Base-by-base conservation (phyloP, 1,140 invertebrate species). In the Orchesella cincta region DNA sequence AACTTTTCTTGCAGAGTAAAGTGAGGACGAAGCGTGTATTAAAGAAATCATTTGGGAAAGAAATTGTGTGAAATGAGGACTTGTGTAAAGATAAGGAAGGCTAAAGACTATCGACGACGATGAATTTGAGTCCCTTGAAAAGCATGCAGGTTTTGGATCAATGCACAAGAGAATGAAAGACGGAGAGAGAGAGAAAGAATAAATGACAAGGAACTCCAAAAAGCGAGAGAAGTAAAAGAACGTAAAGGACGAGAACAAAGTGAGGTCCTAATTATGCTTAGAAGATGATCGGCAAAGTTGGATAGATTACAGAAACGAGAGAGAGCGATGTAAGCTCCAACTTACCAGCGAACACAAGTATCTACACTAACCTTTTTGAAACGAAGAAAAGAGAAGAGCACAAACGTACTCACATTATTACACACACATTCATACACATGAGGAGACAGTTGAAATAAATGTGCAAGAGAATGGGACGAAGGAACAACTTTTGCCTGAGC, bases 401-500 rank as follows among this genome's bases (percentile, higher is more conserved):
- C 8, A 67, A 67, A 67, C 29, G 28, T 33, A 67, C 39, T 12
- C 39, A 20, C 39, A 46, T 46, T 46, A 46, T 46, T 20, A 46
- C 8, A 46, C 62, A 67, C 62, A 31, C 62, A 67, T 67, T 67
- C 31, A 67, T 33, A 67, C 31, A 67, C 62, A 67, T 8, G 62
- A 67, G 62, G 31, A 67, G 62, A 67, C 62, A 67, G 62, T 67
- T 67, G 62, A 33, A 67, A 67, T 33, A 67, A 67, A 67, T 67
- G 62, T 67, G 62, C 62, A 33, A 67, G 62, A 31, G 31, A 67
- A 67, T 67, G 62, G 31, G 31, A 67, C 62, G 8, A 67, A 73
- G 71, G 23, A 71, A 31, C 71, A 73, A 73, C 71, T 79, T 76
- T 79, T 79, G 52, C 78, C 74, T 79, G 75, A 73, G 74, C 76